These are phyloP conservation scores for Nothobranchius kuhntae DNA, from an alignment of 2,113 vertebrate species.

Conservation along the genomic window DNA sequence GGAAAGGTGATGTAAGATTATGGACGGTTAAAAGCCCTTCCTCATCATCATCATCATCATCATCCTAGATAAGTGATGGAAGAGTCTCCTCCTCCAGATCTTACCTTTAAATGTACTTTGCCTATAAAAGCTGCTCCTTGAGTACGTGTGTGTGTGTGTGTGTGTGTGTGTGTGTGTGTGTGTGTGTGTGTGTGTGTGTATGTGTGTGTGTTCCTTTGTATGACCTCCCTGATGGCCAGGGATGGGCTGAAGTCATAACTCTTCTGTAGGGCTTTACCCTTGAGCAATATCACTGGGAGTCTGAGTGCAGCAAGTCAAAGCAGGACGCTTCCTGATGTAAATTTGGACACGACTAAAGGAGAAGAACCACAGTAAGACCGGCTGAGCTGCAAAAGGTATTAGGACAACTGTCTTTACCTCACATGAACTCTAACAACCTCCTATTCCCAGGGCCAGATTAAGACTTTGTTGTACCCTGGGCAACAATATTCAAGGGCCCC, in stretches of 20 bases:
- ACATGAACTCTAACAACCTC: too few relatives aligned
- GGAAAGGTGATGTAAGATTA: slow-evolving; percentile 44
- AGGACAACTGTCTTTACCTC: too few relatives aligned
- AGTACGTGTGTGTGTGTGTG: slow-evolving; percentile 24
- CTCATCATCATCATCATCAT: slow-evolving; percentile 19
- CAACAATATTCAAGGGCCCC: too few relatives aligned
- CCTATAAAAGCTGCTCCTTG: slow-evolving; percentile 56
- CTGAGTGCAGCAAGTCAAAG: slow-evolving; percentile 63
- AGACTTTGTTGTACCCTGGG: too few relatives aligned
- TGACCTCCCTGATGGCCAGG: slow-evolving; percentile 70
- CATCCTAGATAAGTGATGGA: slow-evolving; percentile 50
- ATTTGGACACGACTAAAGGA: slow-evolving; percentile 27
- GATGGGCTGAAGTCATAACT: slow-evolving; percentile 74
- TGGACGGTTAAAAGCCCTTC: slow-evolving; percentile 40
- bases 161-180: slow-evolving; percentile 26
- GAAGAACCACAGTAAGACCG: slow-evolving; percentile 3
- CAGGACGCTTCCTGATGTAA: slow-evolving; percentile 38
- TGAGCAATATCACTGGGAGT: slow-evolving; percentile 73
- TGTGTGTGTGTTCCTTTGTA: slow-evolving; percentile 44
- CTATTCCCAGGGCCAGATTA: too few relatives aligned
- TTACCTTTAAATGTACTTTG: slow-evolving; percentile 26
- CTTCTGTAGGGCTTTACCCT: slow-evolving; percentile 75
- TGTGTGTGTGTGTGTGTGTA: slow-evolving; percentile 9
- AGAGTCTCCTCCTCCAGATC: slow-evolving; percentile 20
- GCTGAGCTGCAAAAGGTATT: too few relatives aligned